Evolutionary conservation across 2,797 vertebrate genomes (phyloP).

Genomic region (Chelidonichthys spinosus): DNA sequence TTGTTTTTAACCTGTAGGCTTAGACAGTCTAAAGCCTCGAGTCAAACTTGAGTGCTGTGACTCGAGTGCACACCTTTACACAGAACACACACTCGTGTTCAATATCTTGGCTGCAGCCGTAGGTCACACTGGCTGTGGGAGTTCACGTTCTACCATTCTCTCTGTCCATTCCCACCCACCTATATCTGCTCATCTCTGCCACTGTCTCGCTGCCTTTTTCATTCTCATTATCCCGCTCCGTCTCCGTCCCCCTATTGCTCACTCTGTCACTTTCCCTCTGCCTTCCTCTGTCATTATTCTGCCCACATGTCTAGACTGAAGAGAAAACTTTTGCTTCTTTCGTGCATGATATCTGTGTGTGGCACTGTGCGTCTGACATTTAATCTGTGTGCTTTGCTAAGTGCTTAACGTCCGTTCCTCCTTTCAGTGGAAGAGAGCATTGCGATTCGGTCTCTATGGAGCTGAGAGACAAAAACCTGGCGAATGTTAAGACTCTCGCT

Average conservation of each 20-base stretch:
- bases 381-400: slow-evolving; percentile 15
- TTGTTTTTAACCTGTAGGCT: background rate
- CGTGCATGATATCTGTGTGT: slow-evolving; percentile 34
- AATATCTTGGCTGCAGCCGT: slow-evolving; percentile 1
- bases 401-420: slow-evolving; percentile 39
- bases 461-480: slow-evolving; percentile 15
- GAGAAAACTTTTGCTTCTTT: slow-evolving; percentile 54
- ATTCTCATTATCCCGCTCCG: slow-evolving; percentile 61
- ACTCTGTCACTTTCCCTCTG: slow-evolving; percentile 63
- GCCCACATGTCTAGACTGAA: slow-evolving; percentile 83
- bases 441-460: slow-evolving; percentile 14
- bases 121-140: slow-evolving; percentile 33
- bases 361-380: slow-evolving; percentile 14
- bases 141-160: slow-evolving; percentile 37
- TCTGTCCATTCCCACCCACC: slow-evolving; percentile 49
- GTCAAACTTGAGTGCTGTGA: background rate
- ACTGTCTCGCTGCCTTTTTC: slow-evolving; percentile 39
- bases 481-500: slow-evolving; percentile 22
- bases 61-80: background rate
- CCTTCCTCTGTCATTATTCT: slow-evolving; percentile 77
- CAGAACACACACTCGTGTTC: background rate
- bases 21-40: background rate
- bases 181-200: slow-evolving; percentile 39
- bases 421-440: slow-evolving; percentile 35
- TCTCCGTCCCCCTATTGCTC: slow-evolving; percentile 49